These are phyloP conservation scores for Melieria picta DNA, from an alignment of 2,888 invertebrate species.

Conservation along the genomic window DNA sequence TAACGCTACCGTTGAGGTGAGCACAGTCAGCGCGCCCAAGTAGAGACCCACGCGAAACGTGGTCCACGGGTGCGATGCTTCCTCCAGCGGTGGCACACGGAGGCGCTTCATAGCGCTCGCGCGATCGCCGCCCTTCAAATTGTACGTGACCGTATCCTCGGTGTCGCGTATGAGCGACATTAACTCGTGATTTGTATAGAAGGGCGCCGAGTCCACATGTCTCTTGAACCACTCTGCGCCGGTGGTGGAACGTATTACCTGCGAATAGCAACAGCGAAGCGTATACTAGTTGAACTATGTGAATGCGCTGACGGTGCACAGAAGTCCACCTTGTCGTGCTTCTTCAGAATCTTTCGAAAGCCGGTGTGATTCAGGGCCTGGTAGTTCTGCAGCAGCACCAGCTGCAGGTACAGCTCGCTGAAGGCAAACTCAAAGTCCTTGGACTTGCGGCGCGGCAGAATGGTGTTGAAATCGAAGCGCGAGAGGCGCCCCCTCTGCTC, in stretches of 20 bases:
- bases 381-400: slow-evolving; percentile 96
- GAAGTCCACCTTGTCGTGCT: slow-evolving; percentile 89
- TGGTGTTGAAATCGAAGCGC: slow-evolving; percentile 79
- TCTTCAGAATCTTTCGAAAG: slow-evolving; percentile 97
- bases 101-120: slow-evolving; percentile 96
- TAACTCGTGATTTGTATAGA: slow-evolving; percentile 93
- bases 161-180: slow-evolving; percentile 81
- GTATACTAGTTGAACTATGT: not conserved
- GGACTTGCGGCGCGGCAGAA: slow-evolving; percentile 12
- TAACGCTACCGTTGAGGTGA: slow-evolving; percentile 67
- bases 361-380: slow-evolving; percentile 97
- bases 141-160: slow-evolving; percentile 83
- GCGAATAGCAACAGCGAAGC: slow-evolving; percentile 29
- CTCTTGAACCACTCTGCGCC: slow-evolving; percentile 92
- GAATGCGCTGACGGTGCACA: not conserved
- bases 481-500: slow-evolving; percentile 54
- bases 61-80: slow-evolving; percentile 90
- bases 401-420: slow-evolving; percentile 95
- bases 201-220: slow-evolving; percentile 85
- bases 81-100: slow-evolving; percentile 93
- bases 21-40: slow-evolving; percentile 88
- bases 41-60: slow-evolving; percentile 95
- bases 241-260: slow-evolving; percentile 80
- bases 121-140: slow-evolving; percentile 89
- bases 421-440: slow-evolving; percentile 81